Base-by-base conservation (phyloP, 2,113 vertebrate genomes). In the Promerops cafer region DNA sequence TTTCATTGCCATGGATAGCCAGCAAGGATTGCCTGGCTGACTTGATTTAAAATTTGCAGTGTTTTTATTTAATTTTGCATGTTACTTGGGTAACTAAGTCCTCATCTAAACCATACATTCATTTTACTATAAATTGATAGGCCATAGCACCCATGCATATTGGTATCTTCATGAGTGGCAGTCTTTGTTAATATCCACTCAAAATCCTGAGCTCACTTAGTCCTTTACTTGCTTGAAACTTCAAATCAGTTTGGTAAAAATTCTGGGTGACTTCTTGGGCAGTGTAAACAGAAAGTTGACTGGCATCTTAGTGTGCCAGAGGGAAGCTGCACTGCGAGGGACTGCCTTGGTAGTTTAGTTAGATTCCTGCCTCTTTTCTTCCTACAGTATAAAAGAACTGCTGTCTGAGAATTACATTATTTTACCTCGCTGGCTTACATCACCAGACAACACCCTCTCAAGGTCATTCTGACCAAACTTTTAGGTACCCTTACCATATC, bases 1-100 rank as follows among this genome's bases (percentile, higher is more conserved):
- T 94, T 96, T 95, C 60, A 72, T 92, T 96, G 57, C 68, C 79
- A 53, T 91, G 85, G 92, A 92, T 59, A 93, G 83, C 93, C 95
- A 87, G 86, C 52, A 93, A 95, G 85, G 93, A 96, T 87, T 92
- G 47, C 94, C 74, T 91, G 85, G 95, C 91, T 83, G 75, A 56
- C 21, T 60, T 83, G 72, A 42, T 89, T 76, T 81, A 57, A 92
- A 76, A 83, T 90, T 31, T 66, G 54, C 37, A 83, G 75, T 64
- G 69, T 83, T 95, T 84, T 91, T 52, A 76, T 85, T 77, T 66
- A 59, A 90, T 92, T 92, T 90, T 83, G 83, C 68, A 66, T 66
- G 39, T 35, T 70, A 44, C 4, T 92, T 90, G 56, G 35, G 10
- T 81, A 87, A 93, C 7, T 78, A 71, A 83, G 8, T 81, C 64